Evolutionary conservation across 2,888 invertebrate genomes (phyloP), one percentile per base, ranked within the genome.

Genomic region (Therioaphis trifolii): DNA sequence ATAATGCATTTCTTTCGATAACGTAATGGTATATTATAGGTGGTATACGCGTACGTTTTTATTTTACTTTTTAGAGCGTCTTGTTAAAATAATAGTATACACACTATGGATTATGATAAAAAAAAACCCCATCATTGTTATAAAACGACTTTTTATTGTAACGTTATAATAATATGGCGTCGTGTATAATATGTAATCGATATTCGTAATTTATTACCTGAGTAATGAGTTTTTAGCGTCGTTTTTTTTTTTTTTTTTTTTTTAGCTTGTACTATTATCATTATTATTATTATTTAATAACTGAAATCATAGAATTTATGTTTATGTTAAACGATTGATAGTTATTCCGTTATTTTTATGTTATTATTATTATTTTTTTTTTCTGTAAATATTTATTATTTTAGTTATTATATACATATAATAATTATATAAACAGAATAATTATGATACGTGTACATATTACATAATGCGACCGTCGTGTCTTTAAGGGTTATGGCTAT

Each of bases 401-500:
- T 58, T 21, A 71, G 40, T 46, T 80, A n/a, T 78, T 46, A 58
- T 63, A 77, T 46, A 55, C 11, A 9, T 43, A 43, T 9, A n/a
- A n/a, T n/a, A n/a, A n/a, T n/a, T n/a, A n/a, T n/a, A n/a, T n/a
- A 43, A 43, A 43, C 43, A 5, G 43, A 14, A 55, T 52, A 15
- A 52, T 52, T 18, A 52, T 52, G 2, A 35, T n/a, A 55, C 21
- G 27, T 49, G 49, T 55, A 74, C 35, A 46, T 15, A 49, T 18
- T 52, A 52, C 24, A 68, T 68, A 40, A 40, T 78, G 66, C 14
- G 55, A 79, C 14, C 55, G 40, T 68, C n/a, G 46, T 72, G 49
- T 72, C 46, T 71, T 68, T 63, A 82, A 74, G 35, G 82, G 82
- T 82, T 82, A 82, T 74, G 82, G 82, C 82, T 82, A 82, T 82